Conservation (phyloP, 2,113 vertebrate genomes). For the Morone saxatilis region DNA sequence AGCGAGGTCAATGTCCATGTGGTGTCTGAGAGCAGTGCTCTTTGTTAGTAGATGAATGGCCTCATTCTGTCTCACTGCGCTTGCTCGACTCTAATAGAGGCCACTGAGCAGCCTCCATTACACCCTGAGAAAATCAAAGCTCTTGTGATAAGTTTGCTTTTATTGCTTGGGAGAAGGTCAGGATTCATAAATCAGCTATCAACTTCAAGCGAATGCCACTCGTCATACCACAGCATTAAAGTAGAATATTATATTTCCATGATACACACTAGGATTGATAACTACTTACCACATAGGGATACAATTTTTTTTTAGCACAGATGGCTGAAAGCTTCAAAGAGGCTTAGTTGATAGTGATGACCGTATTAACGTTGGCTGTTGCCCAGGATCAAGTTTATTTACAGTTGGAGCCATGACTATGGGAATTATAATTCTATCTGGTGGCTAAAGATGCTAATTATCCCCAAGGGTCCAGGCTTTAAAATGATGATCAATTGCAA, state of each 20-base stretch:
- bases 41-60: constrained; percentile 57
- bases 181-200: constrained; percentile 30
- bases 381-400: constrained; percentile 51
- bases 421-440: constrained; percentile 18
- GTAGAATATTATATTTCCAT: constrained; percentile 22
- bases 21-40: constrained; percentile 36
- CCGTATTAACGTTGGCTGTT: constrained; percentile 41
- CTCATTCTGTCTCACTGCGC: constrained; percentile 73
- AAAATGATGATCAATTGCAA: not conserved
- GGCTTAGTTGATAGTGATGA: constrained; percentile 61
- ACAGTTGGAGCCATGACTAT: constrained; percentile 31
- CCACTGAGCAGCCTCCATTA: constrained; percentile 52
- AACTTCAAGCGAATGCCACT: constrained; percentile 24
- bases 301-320: constrained; percentile 39
- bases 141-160: constrained; percentile 30
- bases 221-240: not conserved
- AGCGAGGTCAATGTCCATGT: constrained; percentile 29
- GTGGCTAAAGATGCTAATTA: constrained; percentile 22
- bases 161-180: constrained; percentile 33
- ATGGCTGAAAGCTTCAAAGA: constrained; percentile 66
- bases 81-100: constrained; percentile 40
- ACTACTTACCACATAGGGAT: not conserved
- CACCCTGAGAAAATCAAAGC: constrained; percentile 19
- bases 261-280: constrained; percentile 14
- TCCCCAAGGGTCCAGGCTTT: not conserved